Evolutionary conservation across 2,113 vertebrate genomes (phyloP).

Genomic region (Globicephala melas): DNA sequence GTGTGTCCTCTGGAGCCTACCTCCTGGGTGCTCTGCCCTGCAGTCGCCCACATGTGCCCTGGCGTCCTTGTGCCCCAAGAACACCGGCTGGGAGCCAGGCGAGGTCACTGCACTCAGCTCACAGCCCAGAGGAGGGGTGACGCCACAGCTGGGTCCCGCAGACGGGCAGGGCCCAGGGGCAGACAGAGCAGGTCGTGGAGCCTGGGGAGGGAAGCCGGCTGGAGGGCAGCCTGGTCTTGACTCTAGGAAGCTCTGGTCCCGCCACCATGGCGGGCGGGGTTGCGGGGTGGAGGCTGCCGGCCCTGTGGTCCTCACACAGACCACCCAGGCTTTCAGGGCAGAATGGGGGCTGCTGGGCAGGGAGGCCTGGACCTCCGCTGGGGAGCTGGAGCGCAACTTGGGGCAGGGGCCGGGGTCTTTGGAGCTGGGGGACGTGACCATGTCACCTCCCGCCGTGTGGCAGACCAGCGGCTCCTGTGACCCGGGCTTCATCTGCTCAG

Average conservation of each 20-base stretch:
- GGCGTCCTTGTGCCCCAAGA: not conserved
- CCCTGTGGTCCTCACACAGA: not conserved
- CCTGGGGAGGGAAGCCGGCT: too few relatives aligned
- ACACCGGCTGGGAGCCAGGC: not conserved
- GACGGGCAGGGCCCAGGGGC: not conserved
- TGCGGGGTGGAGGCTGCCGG: not conserved
- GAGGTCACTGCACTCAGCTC: not conserved
- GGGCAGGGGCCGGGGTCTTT: too few relatives aligned
- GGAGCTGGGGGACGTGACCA: not conserved
- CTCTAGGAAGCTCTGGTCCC: not conserved
- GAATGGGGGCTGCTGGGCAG: not conserved
- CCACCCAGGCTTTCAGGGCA: not conserved
- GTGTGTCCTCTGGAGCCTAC: not conserved
- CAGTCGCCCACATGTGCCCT: fast-evolving
- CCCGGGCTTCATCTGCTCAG: too few relatives aligned
- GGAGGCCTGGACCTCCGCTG: not conserved
- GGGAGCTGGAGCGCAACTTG: fast-evolving
- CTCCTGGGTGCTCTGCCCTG: not conserved
- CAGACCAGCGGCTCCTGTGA: not conserved
- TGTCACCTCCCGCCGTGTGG: not conserved
- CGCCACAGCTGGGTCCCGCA: not conserved
- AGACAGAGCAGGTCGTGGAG: not conserved
- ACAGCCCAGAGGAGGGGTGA: not conserved
- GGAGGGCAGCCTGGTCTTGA: not conserved
- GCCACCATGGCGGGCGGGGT: too few relatives aligned